Evolutionary conservation across 2,888 invertebrate genomes (phyloP), one percentile per base, ranked within the genome.

Genomic region (Eretmocerus hayati): DNA sequence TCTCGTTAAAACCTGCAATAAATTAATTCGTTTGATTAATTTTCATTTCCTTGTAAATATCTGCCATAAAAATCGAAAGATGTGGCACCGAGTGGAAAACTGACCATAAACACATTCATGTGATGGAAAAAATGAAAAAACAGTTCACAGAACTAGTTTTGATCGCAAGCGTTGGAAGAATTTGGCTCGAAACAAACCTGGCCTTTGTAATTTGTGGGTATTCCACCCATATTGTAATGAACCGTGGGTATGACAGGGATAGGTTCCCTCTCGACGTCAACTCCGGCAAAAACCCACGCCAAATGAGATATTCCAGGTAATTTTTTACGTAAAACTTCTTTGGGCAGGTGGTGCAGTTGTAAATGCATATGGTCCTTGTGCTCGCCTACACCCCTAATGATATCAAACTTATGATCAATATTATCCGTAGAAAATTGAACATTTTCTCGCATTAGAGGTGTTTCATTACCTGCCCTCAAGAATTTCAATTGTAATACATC

Each of bases 181-280:
- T 23, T 31, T 35, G 20, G 20, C 5, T 22, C 15, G n/a, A 9
- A 15, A 22, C 31, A 42, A 42, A 67, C 68, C 55, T 99, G 93
- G 58, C 95, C 96, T 58, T 85, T 85, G 78, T 86, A 97, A 75
- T 97, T 97, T 16, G 97, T 97, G 2, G 97, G 97, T 6, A 94
- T 81, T 48, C 97, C 97, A 9, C 99, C 99, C 99, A 99, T 99
- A 69, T 97, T 99, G 75, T 97, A 99, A 69, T 99, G 99, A 13
- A 97, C 96, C 0, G 99, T 99, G 8, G 99, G 97, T 59, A 99
- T 75, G 39, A 99, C 93, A 0, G 99, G 99, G 60, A 99, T 93
- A 13, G 97, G 94, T 61, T 99, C 94, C 59, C 91, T 83, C 21
- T 92, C 93, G 31, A 96, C 94, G 74, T 99, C 93, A 8, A 99